These are phyloP conservation scores for Diarsia mendica DNA, from an alignment of 2,888 invertebrate genomes.

Conservation along the genomic window DNA sequence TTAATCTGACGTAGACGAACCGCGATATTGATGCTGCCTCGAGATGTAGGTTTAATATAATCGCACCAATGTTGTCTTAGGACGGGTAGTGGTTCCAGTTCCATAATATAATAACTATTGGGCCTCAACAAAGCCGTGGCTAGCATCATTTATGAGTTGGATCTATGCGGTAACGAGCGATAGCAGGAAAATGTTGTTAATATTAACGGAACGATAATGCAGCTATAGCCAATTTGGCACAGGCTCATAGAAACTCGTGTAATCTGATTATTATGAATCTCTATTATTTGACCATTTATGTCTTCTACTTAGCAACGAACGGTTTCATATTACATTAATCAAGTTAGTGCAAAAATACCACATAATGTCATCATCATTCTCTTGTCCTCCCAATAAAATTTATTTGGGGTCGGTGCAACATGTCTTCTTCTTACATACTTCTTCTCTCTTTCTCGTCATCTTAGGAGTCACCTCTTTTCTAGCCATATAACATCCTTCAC, in stretches of 20 bases:
- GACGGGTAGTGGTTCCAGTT: slow-evolving; percentile 25
- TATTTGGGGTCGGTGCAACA: too few species aligned
- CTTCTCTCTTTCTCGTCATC: too few species aligned
- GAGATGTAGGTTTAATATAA: slow-evolving; percentile 33
- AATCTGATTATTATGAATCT: slow-evolving; percentile 6
- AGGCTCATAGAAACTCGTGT: slow-evolving; percentile 1
- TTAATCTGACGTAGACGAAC: slow-evolving; percentile 41
- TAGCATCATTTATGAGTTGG: slow-evolving; percentile 14
- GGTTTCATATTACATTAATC: neutral
- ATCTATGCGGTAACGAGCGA: neutral
- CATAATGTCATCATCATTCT: too few species aligned
- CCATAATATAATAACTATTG: slow-evolving; percentile 28
- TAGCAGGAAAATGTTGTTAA: slow-evolving; percentile 42
- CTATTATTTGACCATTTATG: neutral
- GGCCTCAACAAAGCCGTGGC: slow-evolving; percentile 4
- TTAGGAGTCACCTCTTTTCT: too few species aligned
- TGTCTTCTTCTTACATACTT: too few species aligned
- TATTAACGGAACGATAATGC: slow-evolving; percentile 31
- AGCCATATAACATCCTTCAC: too few species aligned
- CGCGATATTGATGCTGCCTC: slow-evolving; percentile 26
- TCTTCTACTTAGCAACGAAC: neutral
- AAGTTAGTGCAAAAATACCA: neutral
- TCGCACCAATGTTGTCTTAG: slow-evolving; percentile 31
- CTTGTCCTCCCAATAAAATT: too few species aligned
- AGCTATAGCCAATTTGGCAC: slow-evolving; percentile 14